These are phyloP conservation scores for Terrapene triunguis DNA, from an alignment of 2,113 vertebrate genomes.

Conservation along the genomic window DNA sequence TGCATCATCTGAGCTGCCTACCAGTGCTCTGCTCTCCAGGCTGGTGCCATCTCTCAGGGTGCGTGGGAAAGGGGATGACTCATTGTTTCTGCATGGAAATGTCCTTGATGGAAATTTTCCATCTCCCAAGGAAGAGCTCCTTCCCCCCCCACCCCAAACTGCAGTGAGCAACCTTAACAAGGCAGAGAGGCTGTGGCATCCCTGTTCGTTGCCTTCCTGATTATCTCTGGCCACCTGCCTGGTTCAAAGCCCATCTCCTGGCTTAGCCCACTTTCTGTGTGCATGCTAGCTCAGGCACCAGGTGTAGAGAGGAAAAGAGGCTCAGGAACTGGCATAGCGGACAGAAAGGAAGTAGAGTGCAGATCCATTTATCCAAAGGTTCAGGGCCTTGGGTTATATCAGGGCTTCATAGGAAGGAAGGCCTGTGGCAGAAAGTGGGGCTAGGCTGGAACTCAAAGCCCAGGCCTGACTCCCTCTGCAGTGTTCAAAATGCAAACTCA, in stretches of 20 bases:
- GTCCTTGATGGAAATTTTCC: constrained; percentile 66
- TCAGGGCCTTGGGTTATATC: neutral
- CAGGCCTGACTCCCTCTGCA: neutral
- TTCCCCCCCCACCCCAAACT: constrained; percentile 16
- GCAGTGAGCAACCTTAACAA: neutral
- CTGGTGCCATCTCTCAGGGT: constrained; percentile 15
- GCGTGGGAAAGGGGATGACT: constrained; percentile 63
- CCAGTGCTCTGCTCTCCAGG: constrained; percentile 21
- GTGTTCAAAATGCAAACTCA: neutral
- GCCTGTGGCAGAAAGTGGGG: neutral
- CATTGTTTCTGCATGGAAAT: constrained; percentile 46
- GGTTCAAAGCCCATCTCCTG: neutral
- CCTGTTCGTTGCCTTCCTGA: neutral
- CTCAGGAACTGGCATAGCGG: neutral
- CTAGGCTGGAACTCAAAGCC: neutral
- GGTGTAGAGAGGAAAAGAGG: accelerated
- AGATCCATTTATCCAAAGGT: accelerated
- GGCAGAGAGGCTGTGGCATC: neutral
- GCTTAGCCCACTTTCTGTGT: neutral
- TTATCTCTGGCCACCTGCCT: neutral
- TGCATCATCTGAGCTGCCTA: constrained; percentile 48
- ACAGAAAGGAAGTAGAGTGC: neutral
- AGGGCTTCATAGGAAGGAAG: neutral
- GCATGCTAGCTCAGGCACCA: accelerated
- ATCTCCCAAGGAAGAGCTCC: constrained; percentile 41